Conservation (phyloP, 2,113 vertebrate species). For the Eubucco bourcierii region DNA sequence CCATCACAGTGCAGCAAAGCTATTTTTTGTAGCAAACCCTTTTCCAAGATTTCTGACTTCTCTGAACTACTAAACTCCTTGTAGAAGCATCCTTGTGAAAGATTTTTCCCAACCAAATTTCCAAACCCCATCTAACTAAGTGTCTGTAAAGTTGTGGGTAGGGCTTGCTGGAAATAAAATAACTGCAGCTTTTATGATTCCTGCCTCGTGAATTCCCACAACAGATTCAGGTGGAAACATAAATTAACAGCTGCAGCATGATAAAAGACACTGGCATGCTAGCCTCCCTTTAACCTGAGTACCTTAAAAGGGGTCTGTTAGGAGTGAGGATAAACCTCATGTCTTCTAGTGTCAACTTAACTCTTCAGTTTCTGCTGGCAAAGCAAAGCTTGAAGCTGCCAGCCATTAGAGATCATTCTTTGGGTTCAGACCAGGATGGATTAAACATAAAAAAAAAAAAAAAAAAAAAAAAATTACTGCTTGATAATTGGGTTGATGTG, state of each 20-base stretch:
- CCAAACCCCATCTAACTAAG: too few species aligned
- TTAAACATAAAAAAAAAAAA: background rate
- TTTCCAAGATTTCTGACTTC: too few species aligned
- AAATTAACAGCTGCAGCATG: background rate
- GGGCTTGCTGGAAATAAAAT: too few species aligned
- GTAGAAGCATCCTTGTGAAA: too few species aligned
- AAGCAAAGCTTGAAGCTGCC: background rate
- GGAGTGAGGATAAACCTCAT: background rate
- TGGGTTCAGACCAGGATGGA: background rate
- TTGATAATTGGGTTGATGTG: background rate
- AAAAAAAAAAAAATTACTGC: background rate
- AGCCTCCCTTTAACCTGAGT: background rate
- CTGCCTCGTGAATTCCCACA: too few species aligned
- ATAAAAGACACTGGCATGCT: background rate
- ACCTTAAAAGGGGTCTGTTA: background rate
- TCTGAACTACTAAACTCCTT: too few species aligned
- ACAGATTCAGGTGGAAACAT: too few species aligned
- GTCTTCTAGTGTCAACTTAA: background rate
- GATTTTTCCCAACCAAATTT: too few species aligned
- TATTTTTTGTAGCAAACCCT: too few species aligned
- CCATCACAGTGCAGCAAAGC: too few species aligned
- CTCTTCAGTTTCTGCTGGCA: background rate
- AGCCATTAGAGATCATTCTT: background rate
- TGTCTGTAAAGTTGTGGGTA: too few species aligned
- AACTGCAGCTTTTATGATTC: too few species aligned